phyloP scores from a whole-genome alignment of 2,113 vertebrate genomes.

The Tetrax tetrax region DNA sequence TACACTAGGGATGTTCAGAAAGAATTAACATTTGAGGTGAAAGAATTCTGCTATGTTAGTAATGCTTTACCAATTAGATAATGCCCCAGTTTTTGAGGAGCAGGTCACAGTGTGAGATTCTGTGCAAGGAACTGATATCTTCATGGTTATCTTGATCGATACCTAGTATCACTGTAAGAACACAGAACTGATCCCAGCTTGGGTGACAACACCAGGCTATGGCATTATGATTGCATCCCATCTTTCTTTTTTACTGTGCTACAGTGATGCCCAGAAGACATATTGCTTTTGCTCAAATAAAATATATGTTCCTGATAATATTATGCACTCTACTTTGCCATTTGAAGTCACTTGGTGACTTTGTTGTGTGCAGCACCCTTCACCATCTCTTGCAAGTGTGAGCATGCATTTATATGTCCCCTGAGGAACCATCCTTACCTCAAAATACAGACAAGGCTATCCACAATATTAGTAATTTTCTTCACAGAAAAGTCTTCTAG shows the following conservation, averaged over 20 bases:
- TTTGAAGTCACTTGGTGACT: neutral
- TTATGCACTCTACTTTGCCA: neutral
- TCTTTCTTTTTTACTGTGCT: neutral
- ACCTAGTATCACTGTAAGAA: neutral
- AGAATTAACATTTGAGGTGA: neutral
- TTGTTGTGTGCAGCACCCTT: neutral
- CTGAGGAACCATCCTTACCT: neutral
- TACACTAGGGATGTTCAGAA: neutral
- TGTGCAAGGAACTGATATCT: neutral
- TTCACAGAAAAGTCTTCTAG: neutral
- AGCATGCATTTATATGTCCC: neutral
- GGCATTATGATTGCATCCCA: fast-evolving
- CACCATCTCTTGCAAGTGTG: neutral
- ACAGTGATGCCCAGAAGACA: neutral
- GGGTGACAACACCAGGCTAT: neutral
- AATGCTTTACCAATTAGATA: neutral
- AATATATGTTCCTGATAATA: neutral
- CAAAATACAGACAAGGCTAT: neutral
- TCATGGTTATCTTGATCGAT: neutral
- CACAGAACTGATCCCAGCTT: neutral
- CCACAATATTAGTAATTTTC: neutral
- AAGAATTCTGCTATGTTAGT: neutral
- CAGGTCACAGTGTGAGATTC: neutral
- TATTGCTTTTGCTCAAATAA: neutral
- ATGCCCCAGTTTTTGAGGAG: neutral